These are phyloP conservation scores for Cyclopterus lumpus DNA, from an alignment of 2,797 vertebrate species.

Conservation along the genomic window DNA sequence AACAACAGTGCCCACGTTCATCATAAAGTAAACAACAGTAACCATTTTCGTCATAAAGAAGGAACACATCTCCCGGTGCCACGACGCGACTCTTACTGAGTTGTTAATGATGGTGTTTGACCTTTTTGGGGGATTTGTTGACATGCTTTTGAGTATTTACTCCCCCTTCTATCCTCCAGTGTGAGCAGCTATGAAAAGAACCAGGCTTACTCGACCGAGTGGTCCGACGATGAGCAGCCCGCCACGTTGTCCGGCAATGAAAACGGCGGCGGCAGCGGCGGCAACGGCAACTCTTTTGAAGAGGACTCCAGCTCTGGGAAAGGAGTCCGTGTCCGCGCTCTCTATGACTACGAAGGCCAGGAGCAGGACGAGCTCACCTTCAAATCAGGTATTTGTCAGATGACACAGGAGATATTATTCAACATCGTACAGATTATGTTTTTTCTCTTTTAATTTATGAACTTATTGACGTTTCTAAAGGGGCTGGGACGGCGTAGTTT, in stretches of 20 bases:
- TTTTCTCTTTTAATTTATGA: neutral
- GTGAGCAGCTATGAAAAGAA: constrained; percentile 97
- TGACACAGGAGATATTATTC: neutral
- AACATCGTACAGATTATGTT: neutral
- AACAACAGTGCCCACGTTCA: too few species aligned
- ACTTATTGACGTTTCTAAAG: neutral
- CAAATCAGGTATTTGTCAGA: constrained; percentile 89
- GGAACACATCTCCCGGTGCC: neutral
- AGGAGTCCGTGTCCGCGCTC: constrained; percentile 90
- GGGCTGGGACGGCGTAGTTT: neutral
- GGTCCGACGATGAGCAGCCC: constrained; percentile 96
- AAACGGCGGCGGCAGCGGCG: constrained; percentile 76
- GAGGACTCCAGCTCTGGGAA: constrained; percentile 85
- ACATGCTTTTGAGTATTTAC: neutral
- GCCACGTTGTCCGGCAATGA: constrained; percentile 88
- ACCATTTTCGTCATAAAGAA: neutral
- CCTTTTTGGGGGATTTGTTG: neutral
- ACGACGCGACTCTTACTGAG: too few species aligned
- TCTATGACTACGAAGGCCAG: constrained; percentile 97
- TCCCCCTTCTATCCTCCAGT: constrained; percentile 69
- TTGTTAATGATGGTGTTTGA: too few species aligned
- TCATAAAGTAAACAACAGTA: neutral
- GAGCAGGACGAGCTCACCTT: constrained; percentile 98
- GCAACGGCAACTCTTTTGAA: constrained; percentile 91
- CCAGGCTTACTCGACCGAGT: constrained; percentile 92